Conservation (phyloP, 1,140 invertebrate species). For the Drosophila mayri region DNA sequence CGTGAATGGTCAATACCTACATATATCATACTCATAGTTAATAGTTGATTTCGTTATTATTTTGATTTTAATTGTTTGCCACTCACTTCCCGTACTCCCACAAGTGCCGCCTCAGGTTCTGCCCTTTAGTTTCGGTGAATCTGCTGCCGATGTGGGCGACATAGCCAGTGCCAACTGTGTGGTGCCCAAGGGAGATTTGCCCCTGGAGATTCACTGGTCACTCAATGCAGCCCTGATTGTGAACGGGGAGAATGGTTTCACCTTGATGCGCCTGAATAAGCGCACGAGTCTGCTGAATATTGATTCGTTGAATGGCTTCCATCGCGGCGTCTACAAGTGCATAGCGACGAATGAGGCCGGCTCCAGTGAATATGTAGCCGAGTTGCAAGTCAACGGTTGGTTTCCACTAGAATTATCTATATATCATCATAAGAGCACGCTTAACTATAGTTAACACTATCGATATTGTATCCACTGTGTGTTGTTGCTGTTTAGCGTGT, state of each 20-base stretch:
- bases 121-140: slow-evolving; percentile 86
- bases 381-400: slow-evolving; percentile 88
- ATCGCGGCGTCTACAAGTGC: slow-evolving; percentile 87
- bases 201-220: slow-evolving; percentile 85
- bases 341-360: slow-evolving; percentile 87
- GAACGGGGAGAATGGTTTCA: slow-evolving; percentile 74
- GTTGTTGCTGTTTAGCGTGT: slow-evolving; percentile 51
- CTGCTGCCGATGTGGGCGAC: slow-evolving; percentile 87
- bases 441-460: slow-evolving; percentile 34
- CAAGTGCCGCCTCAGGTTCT: slow-evolving; percentile 86
- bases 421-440: slow-evolving; percentile 48
- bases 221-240: slow-evolving; percentile 83
- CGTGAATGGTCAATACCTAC: slow-evolving; percentile 70
- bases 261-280: slow-evolving; percentile 62
- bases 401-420: slow-evolving; percentile 9
- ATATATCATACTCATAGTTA: slow-evolving; percentile 24
- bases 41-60: slow-evolving; percentile 38
- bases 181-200: slow-evolving; percentile 86
- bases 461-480: slow-evolving; percentile 30
- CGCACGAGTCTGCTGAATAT: slow-evolving; percentile 79
- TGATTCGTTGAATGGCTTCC: slow-evolving; percentile 84
- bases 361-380: slow-evolving; percentile 85
- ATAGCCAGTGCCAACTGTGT: slow-evolving; percentile 86
- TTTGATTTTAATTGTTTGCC: slow-evolving; percentile 40
- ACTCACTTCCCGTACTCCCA: slow-evolving; percentile 10